Conservation (phyloP, 1,140 invertebrate genomes). For the Globodera ellingtonae region DNA sequence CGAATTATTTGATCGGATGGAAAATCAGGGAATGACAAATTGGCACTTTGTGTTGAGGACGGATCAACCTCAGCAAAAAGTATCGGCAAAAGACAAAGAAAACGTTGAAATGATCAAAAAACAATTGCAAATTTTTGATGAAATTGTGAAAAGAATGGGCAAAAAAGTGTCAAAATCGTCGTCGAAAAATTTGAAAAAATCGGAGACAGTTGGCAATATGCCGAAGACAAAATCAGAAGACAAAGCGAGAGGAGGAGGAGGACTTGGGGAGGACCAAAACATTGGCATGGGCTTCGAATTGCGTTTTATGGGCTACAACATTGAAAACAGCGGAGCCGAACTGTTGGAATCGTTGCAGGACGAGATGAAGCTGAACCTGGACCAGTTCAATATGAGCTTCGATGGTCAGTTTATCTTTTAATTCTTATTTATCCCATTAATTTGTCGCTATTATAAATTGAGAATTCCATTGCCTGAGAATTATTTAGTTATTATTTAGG, state of each 20-base stretch:
- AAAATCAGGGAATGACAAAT: neutral
- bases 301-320: neutral
- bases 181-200: neutral
- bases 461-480: too few species aligned
- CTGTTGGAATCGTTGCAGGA: neutral
- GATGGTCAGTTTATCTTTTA: neutral
- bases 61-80: neutral
- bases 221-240: neutral
- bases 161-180: neutral
- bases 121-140: neutral
- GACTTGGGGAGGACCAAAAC: neutral
- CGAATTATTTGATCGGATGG: neutral
- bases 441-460: too few species aligned
- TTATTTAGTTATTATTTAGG: too few species aligned
- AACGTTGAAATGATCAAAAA: neutral
- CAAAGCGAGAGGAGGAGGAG: neutral
- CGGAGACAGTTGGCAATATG: neutral
- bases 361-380: neutral
- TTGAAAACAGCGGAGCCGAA: neutral
- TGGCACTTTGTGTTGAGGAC: neutral
- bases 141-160: neutral
- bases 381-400: neutral
- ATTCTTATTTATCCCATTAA: too few species aligned
- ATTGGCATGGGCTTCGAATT: neutral
- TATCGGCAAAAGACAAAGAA: neutral